These are phyloP conservation scores for Chrysotoxum bicinctum DNA, from an alignment of 2,888 invertebrate genomes.

Conservation along the genomic window DNA sequence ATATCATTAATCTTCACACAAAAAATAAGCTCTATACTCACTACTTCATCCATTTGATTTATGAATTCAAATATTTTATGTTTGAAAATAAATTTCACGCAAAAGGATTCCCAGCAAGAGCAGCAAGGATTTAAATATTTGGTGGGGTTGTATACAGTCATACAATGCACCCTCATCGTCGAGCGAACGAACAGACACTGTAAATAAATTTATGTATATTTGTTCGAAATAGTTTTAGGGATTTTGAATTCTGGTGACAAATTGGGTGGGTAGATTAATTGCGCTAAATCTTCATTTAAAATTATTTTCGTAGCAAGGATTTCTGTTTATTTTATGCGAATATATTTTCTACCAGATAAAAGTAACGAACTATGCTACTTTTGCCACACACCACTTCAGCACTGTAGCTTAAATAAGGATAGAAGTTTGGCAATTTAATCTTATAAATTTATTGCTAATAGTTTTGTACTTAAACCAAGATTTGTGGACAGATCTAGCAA, in stretches of 20 bases:
- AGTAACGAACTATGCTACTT: constrained; percentile 17
- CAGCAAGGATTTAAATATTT: background rate
- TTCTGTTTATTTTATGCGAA: constrained; percentile 40
- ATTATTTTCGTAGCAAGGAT: constrained; percentile 11
- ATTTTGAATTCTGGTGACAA: constrained; percentile 54
- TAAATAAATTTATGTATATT: constrained; percentile 2
- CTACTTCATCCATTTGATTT: constrained; percentile 66
- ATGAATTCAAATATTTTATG: constrained; percentile 68
- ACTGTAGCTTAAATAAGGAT: constrained; percentile 32
- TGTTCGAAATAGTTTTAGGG: constrained; percentile 55
- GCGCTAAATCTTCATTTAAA: constrained; percentile 62
- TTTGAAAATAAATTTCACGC: constrained; percentile 68
- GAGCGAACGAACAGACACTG: background rate
- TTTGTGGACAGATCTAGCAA: constrained; percentile 42
- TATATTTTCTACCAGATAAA: constrained; percentile 28
- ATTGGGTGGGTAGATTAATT: constrained; percentile 64
- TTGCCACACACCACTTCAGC: background rate
- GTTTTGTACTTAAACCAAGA: constrained; percentile 57
- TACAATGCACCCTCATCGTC: background rate
- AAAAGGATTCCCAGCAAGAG: constrained; percentile 1
- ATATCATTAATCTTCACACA: constrained; percentile 56
- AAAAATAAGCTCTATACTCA: background rate
- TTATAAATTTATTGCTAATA: constrained; percentile 70
- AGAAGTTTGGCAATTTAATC: constrained; percentile 48
- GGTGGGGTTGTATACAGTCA: background rate